Percentiles rank a stretch among this genome's conserved stretches.
phyloP scores from a whole-genome alignment of 2,113 vertebrate species.

The Eubucco bourcierii region DNA sequence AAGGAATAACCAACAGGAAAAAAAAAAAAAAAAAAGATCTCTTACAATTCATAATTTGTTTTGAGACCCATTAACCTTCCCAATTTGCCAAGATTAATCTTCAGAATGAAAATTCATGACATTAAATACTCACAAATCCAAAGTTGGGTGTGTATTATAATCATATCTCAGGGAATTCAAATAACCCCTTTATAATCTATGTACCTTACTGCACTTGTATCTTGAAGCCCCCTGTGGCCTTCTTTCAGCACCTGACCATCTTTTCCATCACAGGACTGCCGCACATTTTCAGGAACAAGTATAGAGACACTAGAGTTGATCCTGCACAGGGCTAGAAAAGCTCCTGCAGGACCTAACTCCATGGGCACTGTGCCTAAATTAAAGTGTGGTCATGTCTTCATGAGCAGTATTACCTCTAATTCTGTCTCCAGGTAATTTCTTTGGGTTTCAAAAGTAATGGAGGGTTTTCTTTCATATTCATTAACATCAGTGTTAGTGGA shows the following conservation, averaged over 20 bases:
- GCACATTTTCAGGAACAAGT: not conserved
- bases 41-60: not conserved
- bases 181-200: not conserved
- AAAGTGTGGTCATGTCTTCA: not conserved
- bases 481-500: not conserved
- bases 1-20: not conserved
- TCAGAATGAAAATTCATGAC: not conserved
- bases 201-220: not conserved
- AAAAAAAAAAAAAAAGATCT: not conserved
- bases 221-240: not conserved
- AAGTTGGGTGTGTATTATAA: not conserved
- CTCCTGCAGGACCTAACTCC: not conserved
- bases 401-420: not conserved
- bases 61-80: not conserved
- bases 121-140: not conserved
- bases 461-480: not conserved
- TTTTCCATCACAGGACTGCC: not conserved
- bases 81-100: not conserved
- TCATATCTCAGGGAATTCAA: not conserved
- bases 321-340: not conserved
- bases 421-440: not conserved
- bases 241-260: not conserved
- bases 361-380: not conserved
- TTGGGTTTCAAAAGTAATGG: not conserved
- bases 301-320: not conserved